phyloP scores from a whole-genome alignment of 2,797 vertebrate species.

The Silurus aristotelis region DNA sequence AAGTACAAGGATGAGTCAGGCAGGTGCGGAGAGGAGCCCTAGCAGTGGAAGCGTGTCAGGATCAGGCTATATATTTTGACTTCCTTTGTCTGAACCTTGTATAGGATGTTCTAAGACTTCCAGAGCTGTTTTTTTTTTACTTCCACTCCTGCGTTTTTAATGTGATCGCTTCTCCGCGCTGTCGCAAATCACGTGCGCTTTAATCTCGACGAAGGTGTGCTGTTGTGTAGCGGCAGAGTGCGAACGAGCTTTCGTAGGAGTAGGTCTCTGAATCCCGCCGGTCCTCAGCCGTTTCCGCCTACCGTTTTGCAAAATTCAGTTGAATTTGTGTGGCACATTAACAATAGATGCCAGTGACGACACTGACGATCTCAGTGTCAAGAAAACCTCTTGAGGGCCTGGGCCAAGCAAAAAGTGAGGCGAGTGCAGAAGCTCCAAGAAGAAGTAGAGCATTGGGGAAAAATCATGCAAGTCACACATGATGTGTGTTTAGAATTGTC shows the following conservation, averaged over 20 bases:
- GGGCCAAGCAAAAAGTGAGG: not conserved
- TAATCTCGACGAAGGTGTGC: not conserved
- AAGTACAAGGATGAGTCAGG: too few species aligned
- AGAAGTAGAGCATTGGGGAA: not conserved
- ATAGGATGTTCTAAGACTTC: not conserved
- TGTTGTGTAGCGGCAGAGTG: not conserved
- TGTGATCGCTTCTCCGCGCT: not conserved
- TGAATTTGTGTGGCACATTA: not conserved
- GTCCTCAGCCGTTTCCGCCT: not conserved
- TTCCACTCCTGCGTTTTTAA: not conserved
- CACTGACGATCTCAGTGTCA: not conserved
- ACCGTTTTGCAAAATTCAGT: not conserved
- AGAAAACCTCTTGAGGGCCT: not conserved
- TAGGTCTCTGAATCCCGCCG: slow-evolving; percentile 12
- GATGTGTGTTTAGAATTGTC: not conserved
- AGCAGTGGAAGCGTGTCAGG: too few species aligned
- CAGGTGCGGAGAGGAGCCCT: too few species aligned
- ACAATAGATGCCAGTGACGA: too few species aligned
- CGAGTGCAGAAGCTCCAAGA: not conserved
- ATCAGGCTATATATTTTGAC: not conserved
- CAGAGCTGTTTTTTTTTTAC: not conserved
- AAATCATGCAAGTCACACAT: not conserved
- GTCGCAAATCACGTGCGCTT: not conserved
- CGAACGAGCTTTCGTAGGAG: not conserved
- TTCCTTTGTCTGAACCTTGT: not conserved